Evolutionary conservation across 2,888 invertebrate genomes (phyloP).

Genomic region (Halictus ligatus): DNA sequence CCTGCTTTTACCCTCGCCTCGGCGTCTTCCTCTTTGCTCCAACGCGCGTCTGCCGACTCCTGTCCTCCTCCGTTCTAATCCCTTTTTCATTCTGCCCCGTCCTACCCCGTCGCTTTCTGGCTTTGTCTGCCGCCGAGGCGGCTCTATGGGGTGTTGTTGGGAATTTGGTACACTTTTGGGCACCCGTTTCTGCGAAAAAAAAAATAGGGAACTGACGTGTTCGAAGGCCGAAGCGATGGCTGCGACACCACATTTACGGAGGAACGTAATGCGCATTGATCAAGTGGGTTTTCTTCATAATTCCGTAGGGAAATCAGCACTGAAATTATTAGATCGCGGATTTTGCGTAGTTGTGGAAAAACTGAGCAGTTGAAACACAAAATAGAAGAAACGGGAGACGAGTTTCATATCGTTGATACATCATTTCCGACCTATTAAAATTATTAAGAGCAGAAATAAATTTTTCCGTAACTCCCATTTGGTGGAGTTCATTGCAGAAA

Average conservation of each 20-base stretch:
- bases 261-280: not conserved
- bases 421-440: no score
- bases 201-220: not conserved
- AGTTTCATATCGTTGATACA: no score
- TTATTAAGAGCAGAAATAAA: no score
- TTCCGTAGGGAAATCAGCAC: no score
- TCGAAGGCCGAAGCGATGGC: not conserved
- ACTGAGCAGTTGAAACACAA: no score
- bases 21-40: slow-evolving; percentile 45
- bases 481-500: no score
- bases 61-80: slow-evolving; percentile 36
- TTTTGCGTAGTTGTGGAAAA: no score
- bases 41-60: slow-evolving; percentile 20
- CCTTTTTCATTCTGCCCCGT: slow-evolving; percentile 34
- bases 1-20: slow-evolving; percentile 64
- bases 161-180: slow-evolving; percentile 10
- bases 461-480: no score
- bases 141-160: slow-evolving; percentile 4
- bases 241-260: not conserved
- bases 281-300: no score
- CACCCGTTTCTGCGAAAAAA: not conserved
- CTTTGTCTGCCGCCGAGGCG: not conserved
- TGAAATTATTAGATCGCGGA: no score
- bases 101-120: not conserved
- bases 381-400: no score